Conservation (phyloP, 53 echinoderm and acorn worm species). For the Holothuria scabra region DNA sequence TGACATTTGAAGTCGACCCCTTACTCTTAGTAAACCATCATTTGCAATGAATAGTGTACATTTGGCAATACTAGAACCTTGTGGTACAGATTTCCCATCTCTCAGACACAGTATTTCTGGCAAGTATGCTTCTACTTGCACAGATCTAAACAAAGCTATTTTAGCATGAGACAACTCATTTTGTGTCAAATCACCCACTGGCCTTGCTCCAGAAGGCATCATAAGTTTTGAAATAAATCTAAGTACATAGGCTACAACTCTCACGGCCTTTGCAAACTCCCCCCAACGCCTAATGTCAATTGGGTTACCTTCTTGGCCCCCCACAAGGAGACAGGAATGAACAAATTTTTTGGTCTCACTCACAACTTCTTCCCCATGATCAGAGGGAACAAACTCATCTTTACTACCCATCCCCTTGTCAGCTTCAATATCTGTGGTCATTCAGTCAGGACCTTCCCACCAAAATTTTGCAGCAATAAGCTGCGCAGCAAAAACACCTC, state of each 20-base stretch:
- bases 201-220: too few species aligned
- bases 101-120: too few species aligned
- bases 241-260: background rate
- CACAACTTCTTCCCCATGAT: constrained; percentile 1
- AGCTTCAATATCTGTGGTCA: background rate
- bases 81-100: too few species aligned
- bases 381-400: background rate
- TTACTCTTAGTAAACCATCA: background rate
- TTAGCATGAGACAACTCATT: background rate
- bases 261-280: background rate
- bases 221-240: background rate
- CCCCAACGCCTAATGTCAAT: background rate
- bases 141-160: too few species aligned
- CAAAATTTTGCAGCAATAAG: too few species aligned
- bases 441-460: too few species aligned
- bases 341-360: constrained; percentile 17
- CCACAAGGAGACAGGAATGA: constrained; percentile 8
- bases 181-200: background rate
- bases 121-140: too few species aligned
- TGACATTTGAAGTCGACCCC: background rate
- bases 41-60: background rate
- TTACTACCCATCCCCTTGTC: background rate
- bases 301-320: background rate
- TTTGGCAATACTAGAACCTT: background rate
- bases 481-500: too few species aligned